These are phyloP conservation scores for Pseudeuparius sepicola DNA, from an alignment of 2,888 invertebrate genomes.

Conservation along the genomic window DNA sequence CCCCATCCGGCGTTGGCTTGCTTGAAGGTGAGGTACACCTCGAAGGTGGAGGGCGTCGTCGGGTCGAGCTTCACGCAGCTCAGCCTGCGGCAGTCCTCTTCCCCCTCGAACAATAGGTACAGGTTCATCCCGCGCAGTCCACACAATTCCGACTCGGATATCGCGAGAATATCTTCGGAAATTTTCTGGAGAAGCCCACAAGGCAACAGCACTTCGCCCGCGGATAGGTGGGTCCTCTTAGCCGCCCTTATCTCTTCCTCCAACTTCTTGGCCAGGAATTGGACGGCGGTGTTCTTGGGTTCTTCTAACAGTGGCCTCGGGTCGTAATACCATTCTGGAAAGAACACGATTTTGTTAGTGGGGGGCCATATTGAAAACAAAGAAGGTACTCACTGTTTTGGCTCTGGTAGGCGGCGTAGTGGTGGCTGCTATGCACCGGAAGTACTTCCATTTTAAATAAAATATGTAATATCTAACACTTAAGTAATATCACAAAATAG, in stretches of 20 bases:
- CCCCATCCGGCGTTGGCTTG: slow-evolving; percentile 83
- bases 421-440: slow-evolving; percentile 25
- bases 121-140: slow-evolving; percentile 78
- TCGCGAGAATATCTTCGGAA: slow-evolving; percentile 65
- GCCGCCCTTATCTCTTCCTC: slow-evolving; percentile 73
- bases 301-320: slow-evolving; percentile 31
- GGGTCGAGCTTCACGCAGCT: slow-evolving; percentile 81
- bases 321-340: slow-evolving; percentile 38
- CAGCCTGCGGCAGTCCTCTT: slow-evolving; percentile 57
- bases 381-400: slow-evolving; percentile 31
- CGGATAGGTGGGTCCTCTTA: slow-evolving; percentile 68
- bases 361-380: slow-evolving; percentile 12
- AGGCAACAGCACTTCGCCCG: slow-evolving; percentile 78
- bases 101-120: slow-evolving; percentile 72
- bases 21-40: slow-evolving; percentile 77
- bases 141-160: slow-evolving; percentile 82
- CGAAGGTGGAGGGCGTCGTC: slow-evolving; percentile 81
- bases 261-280: slow-evolving; percentile 63
- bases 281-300: slow-evolving; percentile 44
- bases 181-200: slow-evolving; percentile 71
- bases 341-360: slow-evolving; percentile 6
- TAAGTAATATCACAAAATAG: slow-evolving; percentile 31
- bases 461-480: slow-evolving; percentile 27
- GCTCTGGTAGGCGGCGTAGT: slow-evolving; percentile 33
- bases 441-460: slow-evolving; percentile 34